phyloP scores from a whole-genome alignment of 2,113 vertebrate species.

The Cathartes aura region DNA sequence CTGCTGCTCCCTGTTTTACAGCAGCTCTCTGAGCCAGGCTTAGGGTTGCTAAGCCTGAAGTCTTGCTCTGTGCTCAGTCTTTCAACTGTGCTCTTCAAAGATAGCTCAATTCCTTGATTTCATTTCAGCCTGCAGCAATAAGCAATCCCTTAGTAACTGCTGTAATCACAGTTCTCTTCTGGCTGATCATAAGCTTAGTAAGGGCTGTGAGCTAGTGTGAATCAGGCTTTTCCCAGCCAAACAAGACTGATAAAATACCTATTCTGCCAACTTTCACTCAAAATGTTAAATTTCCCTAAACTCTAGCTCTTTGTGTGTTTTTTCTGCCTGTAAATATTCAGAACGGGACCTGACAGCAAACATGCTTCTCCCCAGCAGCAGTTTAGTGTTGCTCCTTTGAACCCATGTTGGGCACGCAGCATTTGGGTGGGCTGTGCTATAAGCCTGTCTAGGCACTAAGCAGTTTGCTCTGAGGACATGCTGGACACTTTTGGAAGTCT shows the following conservation, averaged over 20 bases:
- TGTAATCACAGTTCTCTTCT: not conserved
- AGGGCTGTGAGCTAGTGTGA: not conserved
- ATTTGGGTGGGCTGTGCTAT: fast-evolving
- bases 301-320: not conserved
- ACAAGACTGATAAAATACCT: not conserved
- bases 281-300: not conserved
- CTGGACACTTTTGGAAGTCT: not conserved
- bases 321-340: not conserved
- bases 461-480: too few relatives aligned
- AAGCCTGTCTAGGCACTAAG: too few relatives aligned
- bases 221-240: not conserved
- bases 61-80: not conserved
- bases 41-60: not conserved
- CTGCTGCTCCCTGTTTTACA: not conserved
- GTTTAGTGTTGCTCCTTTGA: not conserved
- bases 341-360: not conserved
- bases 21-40: not conserved
- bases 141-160: not conserved
- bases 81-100: not conserved
- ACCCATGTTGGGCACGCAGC: fast-evolving
- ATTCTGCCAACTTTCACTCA: not conserved
- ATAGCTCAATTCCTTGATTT: not conserved
- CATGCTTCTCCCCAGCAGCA: not conserved
- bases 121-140: not conserved
- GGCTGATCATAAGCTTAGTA: not conserved